Conservation (phyloP, 2,797 vertebrate species). For the Limosa lapponica region DNA sequence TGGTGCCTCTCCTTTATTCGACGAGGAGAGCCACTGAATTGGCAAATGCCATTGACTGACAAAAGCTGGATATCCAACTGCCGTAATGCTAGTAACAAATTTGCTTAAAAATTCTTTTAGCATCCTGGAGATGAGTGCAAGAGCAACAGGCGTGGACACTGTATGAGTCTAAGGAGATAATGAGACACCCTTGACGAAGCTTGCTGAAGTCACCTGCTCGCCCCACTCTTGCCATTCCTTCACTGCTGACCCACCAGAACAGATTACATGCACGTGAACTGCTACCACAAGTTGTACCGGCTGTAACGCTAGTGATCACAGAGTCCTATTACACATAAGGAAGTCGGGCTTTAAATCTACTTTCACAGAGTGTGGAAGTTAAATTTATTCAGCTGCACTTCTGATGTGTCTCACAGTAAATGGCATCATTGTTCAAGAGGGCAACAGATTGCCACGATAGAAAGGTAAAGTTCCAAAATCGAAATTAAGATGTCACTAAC, state of each 20-base stretch:
- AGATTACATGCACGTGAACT: not conserved
- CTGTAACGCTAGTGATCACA: not conserved
- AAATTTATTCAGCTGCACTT: not conserved
- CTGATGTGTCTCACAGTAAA: not conserved
- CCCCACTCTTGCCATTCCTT: not conserved
- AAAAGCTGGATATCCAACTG: not conserved
- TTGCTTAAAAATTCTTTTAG: not conserved
- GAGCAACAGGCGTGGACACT: not conserved
- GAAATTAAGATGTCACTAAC: not conserved
- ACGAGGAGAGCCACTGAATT: not conserved
- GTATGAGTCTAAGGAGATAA: not conserved
- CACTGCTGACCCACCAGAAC: not conserved
- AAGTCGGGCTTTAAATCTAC: not conserved
- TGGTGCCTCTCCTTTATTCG: not conserved
- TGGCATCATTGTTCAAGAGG: not conserved
- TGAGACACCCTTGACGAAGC: not conserved
- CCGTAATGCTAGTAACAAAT: not conserved
- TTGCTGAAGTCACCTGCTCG: not conserved
- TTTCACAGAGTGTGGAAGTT: not conserved
- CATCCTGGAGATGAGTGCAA: not conserved
- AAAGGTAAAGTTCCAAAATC: not conserved
- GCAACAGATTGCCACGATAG: accelerated
- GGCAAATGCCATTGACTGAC: not conserved
- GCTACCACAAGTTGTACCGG: not conserved
- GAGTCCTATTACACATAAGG: not conserved